phyloP scores from a whole-genome alignment of 2,113 vertebrate genomes.

The Lontra canadensis region DNA sequence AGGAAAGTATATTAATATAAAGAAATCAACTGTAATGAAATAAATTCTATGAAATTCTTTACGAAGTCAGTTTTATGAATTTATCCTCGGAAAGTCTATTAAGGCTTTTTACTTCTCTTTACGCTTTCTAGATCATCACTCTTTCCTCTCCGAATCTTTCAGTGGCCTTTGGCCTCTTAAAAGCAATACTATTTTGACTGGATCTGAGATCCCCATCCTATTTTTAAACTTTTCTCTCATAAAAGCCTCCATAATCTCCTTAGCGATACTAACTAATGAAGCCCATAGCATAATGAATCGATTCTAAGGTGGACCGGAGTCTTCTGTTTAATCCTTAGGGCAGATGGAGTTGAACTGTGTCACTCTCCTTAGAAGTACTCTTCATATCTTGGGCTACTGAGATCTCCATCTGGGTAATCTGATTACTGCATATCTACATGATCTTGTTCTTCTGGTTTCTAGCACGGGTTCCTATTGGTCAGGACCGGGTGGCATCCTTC shows the following conservation, averaged over 20 bases:
- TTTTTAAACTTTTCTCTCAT: background rate
- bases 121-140: background rate
- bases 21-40: background rate
- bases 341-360: background rate
- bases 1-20: background rate
- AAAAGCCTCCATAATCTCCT: background rate
- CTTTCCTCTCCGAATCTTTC: background rate
- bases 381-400: background rate
- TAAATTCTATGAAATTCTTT: background rate
- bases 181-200: background rate
- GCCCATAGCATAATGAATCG: background rate
- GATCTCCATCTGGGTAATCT: background rate
- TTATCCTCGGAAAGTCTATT: background rate
- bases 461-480: background rate
- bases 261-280: background rate
- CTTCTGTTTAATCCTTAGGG: background rate
- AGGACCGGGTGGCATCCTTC: background rate
- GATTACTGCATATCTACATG: background rate
- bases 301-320: background rate
- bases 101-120: background rate
- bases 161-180: background rate
- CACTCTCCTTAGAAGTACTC: background rate
- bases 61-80: background rate
- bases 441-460: conserved; percentile 55
- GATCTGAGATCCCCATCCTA: background rate